A percentile compares a stretch with the other conserved stretches of the same genome.
Conservation (phyloP, 1,140 invertebrate genomes). For the Scaptomyza hsui region DNA sequence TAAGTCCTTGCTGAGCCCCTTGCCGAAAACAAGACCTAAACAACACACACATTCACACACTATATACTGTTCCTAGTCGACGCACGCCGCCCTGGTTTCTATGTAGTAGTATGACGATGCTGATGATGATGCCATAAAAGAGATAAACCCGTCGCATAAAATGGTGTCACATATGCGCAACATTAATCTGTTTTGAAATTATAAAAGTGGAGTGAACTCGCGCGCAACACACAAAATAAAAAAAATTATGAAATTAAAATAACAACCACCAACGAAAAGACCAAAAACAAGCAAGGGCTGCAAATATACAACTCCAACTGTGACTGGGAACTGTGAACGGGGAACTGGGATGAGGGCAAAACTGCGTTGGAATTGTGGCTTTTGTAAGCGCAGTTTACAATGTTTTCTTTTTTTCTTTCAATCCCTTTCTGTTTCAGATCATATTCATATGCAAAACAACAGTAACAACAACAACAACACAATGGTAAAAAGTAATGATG, state of each 20-base stretch:
- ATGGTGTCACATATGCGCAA: slow-evolving; percentile 83
- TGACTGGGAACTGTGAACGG: slow-evolving; percentile 4
- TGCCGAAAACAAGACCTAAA: slow-evolving; percentile 20
- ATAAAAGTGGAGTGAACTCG: slow-evolving; percentile 73
- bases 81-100: not conserved
- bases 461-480: slow-evolving; percentile 45
- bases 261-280: slow-evolving; percentile 59
- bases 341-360: slow-evolving; percentile 6
- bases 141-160: slow-evolving; percentile 81
- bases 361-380: slow-evolving; percentile 43
- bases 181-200: slow-evolving; percentile 83
- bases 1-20: slow-evolving; percentile 51
- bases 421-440: slow-evolving; percentile 50
- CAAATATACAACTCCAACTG: not conserved
- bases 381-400: slow-evolving; percentile 76
- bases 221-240: slow-evolving; percentile 20
- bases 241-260: slow-evolving; percentile 76
- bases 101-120: slow-evolving; percentile 1
- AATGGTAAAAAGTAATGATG: slow-evolving; percentile 74
- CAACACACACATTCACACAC: slow-evolving; percentile 10
- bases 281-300: slow-evolving; percentile 25
- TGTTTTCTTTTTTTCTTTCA: slow-evolving; percentile 34
- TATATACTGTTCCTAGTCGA: slow-evolving; percentile 15
- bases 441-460: slow-evolving; percentile 79
- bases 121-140: slow-evolving; percentile 77